Conservation (phyloP, 1,140 invertebrate genomes). For the Cyclargus thomasi region DNA sequence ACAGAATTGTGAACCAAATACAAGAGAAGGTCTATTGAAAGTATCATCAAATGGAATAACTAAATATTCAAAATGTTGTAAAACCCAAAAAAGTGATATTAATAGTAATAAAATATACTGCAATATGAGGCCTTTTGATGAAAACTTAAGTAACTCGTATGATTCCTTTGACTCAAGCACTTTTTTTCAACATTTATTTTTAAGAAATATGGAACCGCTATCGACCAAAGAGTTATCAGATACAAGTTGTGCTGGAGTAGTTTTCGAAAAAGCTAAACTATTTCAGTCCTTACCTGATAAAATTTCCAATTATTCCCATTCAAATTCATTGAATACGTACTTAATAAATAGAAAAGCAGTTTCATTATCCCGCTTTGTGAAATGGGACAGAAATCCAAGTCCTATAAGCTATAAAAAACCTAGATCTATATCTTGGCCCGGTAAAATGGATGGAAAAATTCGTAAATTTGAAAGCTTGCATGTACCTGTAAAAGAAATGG, state of each 20-base stretch:
- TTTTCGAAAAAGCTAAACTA: slow-evolving; percentile 79
- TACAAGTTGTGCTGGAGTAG: slow-evolving; percentile 65
- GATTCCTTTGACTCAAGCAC: slow-evolving; percentile 77
- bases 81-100: slow-evolving; percentile 14
- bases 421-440: slow-evolving; percentile 69
- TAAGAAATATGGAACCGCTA: slow-evolving; percentile 64
- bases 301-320: slow-evolving; percentile 47
- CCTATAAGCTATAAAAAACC: slow-evolving; percentile 40
- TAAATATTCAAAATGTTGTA: slow-evolving; percentile 10
- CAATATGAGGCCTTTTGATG: slow-evolving; percentile 30
- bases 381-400: slow-evolving; percentile 77
- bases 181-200: slow-evolving; percentile 83
- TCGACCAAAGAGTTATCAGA: slow-evolving; percentile 44
- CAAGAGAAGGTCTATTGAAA: not conserved
- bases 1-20: slow-evolving; percentile 29
- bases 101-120: not conserved
- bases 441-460: slow-evolving; percentile 58
- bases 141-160: slow-evolving; percentile 75
- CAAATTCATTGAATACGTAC: slow-evolving; percentile 78
- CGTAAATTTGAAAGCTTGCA: slow-evolving; percentile 62
- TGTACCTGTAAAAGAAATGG: slow-evolving; percentile 49
- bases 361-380: slow-evolving; percentile 82
- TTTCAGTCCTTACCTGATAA: slow-evolving; percentile 74
- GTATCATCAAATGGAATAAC: not conserved
- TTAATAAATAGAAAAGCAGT: slow-evolving; percentile 82